Evolutionary conservation across 2,797 vertebrate genomes (phyloP), one percentile per base, ranked within the genome.

Genomic region (Staurois parvus): DNA sequence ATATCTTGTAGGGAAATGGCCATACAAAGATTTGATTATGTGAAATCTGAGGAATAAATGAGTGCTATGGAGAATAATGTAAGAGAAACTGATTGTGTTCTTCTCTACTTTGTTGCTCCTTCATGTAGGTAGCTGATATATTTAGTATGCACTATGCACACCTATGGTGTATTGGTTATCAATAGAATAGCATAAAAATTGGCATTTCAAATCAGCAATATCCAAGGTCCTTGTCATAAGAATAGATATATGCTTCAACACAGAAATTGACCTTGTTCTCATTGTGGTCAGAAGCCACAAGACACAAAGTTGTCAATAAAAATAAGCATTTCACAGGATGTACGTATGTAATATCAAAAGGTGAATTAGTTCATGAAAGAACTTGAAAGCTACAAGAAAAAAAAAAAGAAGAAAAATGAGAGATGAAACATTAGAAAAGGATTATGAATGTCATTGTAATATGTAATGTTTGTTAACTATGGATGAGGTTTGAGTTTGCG

Each of bases 161-260:
- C 2, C 17, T 15, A 21, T 9, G 17, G 6, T 34, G 45, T 26
- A 73, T 42, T 34, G 32, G 40, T 28, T 42, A 74, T 76, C 26
- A 30, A 9, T 59, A 32, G 26, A 7, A 56, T 56, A 17, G 45
- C 29, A 9, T 26, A 10, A 28, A 5, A 29, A 74, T 74, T 75
- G 42, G 52, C 42, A 52, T 56, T 29, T 12, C 45, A 52, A n/a
- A 48, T 56, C 21, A 24, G 28, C 17, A 59, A 29, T 76, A 30
- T 24, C 29, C 30, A 76, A 76, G 28, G 48, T 76, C 74, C 32
- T 76, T 76, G 26, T 76, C 62, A 62, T 29, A 73, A 45, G 30
- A 37, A 48, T 17, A 12, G 1, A 30, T 37, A 56, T 17, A 76
- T 17, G 11, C 7, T 5, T 6, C 48, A 59, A 0, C 30, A 52